phyloP scores from a whole-genome alignment of 2,113 vertebrate genomes.

The Spea multiplicata region DNA sequence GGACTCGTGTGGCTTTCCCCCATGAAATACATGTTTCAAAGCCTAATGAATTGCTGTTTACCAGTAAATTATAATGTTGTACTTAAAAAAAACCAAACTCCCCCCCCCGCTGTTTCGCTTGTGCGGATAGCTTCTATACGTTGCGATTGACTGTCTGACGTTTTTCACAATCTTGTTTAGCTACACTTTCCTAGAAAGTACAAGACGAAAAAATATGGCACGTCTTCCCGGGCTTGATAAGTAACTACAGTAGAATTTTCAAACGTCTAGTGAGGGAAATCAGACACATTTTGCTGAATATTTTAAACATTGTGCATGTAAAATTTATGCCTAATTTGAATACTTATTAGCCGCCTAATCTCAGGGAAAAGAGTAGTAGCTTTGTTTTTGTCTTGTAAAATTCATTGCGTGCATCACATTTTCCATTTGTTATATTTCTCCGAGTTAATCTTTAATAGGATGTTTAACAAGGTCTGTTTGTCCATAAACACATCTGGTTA shows the following conservation, averaged over 20 bases:
- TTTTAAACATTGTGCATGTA: conserved; percentile 98
- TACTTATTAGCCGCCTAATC: conserved; percentile 97
- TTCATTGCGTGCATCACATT: conserved; percentile 76
- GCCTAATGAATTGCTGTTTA: not conserved
- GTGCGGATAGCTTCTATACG: not conserved
- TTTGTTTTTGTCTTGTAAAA: conserved; percentile 89
- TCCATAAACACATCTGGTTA: conserved; percentile 75
- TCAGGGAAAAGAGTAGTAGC: conserved; percentile 80
- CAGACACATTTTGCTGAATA: conserved; percentile 96
- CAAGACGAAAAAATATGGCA: conserved; percentile 58
- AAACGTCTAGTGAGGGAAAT: conserved; percentile 93
- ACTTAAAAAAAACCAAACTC: too few relatives aligned
- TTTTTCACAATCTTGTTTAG: not conserved
- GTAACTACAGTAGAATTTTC: conserved; percentile 85
- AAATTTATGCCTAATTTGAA: conserved; percentile 99
- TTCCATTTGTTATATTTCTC: conserved; percentile 68
- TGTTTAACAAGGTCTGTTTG: conserved; percentile 75
- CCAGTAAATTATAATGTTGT: not conserved
- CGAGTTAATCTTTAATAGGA: conserved; percentile 59
- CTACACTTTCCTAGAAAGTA: conserved; percentile 30
- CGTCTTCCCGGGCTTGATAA: conserved; percentile 66
- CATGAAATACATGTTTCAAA: not conserved
- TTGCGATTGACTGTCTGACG: not conserved
- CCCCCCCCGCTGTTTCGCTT: not conserved
- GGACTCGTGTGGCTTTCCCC: not conserved